Percentiles rank a stretch among this genome's conserved stretches.
These are phyloP conservation scores for Apodemus speciosus DNA, from an alignment of 2,113 vertebrate genomes.

Conservation along the genomic window DNA sequence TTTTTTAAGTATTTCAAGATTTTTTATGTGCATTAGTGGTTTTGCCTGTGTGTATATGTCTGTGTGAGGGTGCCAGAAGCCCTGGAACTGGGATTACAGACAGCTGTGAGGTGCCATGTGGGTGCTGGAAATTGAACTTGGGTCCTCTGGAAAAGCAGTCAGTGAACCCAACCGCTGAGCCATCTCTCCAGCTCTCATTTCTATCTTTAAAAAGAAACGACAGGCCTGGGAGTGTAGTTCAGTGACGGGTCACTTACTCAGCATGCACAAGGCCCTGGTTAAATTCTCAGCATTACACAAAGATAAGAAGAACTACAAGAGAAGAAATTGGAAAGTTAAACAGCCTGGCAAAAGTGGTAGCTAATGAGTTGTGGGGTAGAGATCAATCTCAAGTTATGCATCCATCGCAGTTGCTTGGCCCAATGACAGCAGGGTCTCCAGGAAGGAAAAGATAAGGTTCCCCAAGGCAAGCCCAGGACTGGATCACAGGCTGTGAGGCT, in stretches of 20 bases:
- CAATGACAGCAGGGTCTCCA: neutral
- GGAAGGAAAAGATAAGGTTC: neutral
- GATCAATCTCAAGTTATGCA: neutral
- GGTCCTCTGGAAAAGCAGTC: neutral
- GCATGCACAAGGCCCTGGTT: neutral
- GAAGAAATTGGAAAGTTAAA: neutral
- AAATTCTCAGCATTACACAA: neutral
- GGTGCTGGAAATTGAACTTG: neutral
- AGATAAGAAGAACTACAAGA: neutral
- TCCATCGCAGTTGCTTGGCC: neutral
- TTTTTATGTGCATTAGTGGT: neutral
- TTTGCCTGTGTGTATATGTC: neutral
- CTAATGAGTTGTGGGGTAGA: neutral
- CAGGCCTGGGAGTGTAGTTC: no score
- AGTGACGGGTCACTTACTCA: neutral
- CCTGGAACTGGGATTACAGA: neutral
- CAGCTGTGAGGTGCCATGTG: neutral
- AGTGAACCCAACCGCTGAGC: neutral
- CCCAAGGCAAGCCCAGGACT: neutral
- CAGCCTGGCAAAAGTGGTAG: neutral
- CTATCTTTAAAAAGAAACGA: conserved; percentile 28
- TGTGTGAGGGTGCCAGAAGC: neutral
- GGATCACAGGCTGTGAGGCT: neutral
- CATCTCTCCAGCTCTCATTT: neutral
- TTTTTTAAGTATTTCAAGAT: neutral